Conservation (phyloP, 2,888 invertebrate species). For the Brachylomia viminalis region DNA sequence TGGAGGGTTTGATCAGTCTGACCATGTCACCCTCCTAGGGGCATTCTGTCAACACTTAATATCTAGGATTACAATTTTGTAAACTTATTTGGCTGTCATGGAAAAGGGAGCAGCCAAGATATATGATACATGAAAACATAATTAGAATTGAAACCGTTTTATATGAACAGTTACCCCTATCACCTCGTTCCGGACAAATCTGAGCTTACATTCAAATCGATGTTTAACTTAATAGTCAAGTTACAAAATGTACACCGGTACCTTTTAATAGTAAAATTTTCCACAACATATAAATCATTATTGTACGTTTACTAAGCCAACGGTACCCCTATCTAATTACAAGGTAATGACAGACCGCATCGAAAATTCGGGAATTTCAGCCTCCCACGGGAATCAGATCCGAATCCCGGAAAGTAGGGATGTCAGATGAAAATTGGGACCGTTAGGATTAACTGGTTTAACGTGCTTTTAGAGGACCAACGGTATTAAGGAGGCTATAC, state of each 20-base stretch:
- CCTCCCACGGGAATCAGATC: conserved; percentile 20
- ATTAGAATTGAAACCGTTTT: background rate
- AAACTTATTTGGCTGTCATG: too few species aligned
- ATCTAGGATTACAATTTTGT: too few species aligned
- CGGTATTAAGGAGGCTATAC: conserved; percentile 26
- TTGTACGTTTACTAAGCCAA: conserved; percentile 18
- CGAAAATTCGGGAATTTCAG: conserved; percentile 37
- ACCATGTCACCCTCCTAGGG: too few species aligned
- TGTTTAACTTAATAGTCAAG: background rate
- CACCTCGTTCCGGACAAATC: background rate
- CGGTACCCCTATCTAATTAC: conserved; percentile 26
- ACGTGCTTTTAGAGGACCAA: conserved; percentile 33
- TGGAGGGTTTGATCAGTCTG: too few species aligned
- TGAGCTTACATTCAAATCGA: background rate
- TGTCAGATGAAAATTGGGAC: conserved; percentile 48
- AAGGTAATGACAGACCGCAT: conserved; percentile 13
- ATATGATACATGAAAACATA: too few species aligned
- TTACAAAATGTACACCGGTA: background rate
- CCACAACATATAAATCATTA: conserved; percentile 16
- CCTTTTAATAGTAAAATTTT: conserved; percentile 9
- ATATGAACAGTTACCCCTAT: background rate
- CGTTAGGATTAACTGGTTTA: conserved; percentile 52
- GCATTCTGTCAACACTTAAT: too few species aligned
- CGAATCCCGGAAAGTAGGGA: conserved; percentile 42
- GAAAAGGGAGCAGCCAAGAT: too few species aligned